A percentile compares a stretch with the other conserved stretches of the same genome.
These are phyloP conservation scores for Acrocyrtus sp. DNA, from an alignment of 2,888 invertebrate species.

Conservation along the genomic window DNA sequence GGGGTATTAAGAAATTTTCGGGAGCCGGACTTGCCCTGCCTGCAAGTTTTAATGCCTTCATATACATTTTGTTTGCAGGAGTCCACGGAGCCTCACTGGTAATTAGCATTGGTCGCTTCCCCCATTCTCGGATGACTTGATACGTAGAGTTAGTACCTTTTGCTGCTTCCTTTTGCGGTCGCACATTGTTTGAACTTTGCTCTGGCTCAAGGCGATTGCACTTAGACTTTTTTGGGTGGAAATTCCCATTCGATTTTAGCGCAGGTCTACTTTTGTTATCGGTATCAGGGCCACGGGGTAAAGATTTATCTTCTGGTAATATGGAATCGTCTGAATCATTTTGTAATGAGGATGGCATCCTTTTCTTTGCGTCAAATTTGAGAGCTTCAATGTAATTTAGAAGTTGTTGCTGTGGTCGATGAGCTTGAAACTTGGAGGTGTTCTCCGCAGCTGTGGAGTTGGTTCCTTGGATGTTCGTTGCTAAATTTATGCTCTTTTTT, in stretches of 20 bases:
- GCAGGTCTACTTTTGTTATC: too few relatives aligned
- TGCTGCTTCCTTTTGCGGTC: background rate
- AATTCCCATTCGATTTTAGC: background rate
- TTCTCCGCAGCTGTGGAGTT: background rate
- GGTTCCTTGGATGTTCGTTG: background rate
- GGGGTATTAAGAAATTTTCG: background rate
- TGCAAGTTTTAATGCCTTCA: conserved; percentile 16
- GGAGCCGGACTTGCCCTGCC: background rate
- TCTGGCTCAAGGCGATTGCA: background rate
- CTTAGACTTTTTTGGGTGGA: background rate
- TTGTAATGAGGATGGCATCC: too few relatives aligned
- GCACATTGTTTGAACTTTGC: background rate
- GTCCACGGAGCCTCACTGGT: conserved; percentile 39
- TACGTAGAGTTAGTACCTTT: conserved; percentile 5
- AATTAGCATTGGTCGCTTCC: conserved; percentile 24
- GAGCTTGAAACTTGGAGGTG: background rate
- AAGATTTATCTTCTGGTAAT: too few relatives aligned
- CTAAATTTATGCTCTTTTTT: background rate
- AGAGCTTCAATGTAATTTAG: conserved; percentile 21
- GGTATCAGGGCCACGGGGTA: too few relatives aligned
- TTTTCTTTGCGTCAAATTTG: conserved; percentile 21
- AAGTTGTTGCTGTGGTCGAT: background rate
- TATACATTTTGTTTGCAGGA: conserved; percentile 26
- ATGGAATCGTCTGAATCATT: too few relatives aligned
- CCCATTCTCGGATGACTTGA: conserved; percentile 35